Conservation (phyloP, 37 sponge, comb jelly and placozoan genomes). For the Dysidea cf. avara region DNA sequence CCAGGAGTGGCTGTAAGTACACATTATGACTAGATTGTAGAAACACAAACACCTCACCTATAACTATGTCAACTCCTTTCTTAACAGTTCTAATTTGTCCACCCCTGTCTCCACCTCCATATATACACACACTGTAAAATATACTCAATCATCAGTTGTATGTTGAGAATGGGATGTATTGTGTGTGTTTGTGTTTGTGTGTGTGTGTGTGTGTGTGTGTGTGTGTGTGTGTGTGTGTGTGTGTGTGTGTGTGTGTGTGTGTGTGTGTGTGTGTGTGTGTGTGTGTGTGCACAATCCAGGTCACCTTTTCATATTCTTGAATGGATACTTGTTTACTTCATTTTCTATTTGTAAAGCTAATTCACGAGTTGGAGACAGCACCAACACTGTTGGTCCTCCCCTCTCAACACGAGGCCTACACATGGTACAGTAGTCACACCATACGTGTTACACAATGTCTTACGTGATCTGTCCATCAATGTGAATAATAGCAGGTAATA, state of each 20-base stretch:
- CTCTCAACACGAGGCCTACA: conserved; percentile 73
- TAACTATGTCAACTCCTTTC: conserved; percentile 81
- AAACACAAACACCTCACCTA: conserved; percentile 42
- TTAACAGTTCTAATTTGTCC: conserved; percentile 64
- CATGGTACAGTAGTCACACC: background rate
- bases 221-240: too few relatives aligned
- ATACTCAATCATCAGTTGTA: too few relatives aligned
- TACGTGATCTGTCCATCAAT: conserved; percentile 84
- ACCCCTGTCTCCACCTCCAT: conserved; percentile 91
- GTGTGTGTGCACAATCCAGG: background rate
- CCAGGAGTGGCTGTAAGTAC: conserved; percentile 89
- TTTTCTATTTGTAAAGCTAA: conserved; percentile 92
- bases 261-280: too few relatives aligned
- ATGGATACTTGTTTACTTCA: conserved; percentile 89
- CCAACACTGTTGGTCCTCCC: conserved; percentile 81
- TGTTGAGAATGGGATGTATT: too few relatives aligned
- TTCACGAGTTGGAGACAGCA: conserved; percentile 92
- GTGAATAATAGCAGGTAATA: conserved; percentile 94
- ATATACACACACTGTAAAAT: conserved; percentile 80
- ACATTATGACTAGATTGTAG: too few relatives aligned
- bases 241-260: too few relatives aligned
- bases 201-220: too few relatives aligned
- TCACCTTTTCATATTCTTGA: conserved; percentile 78
- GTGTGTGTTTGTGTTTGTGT: too few relatives aligned
- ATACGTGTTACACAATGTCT: conserved; percentile 3